A percentile compares a stretch with the other conserved stretches of the same genome.
phyloP scores from a whole-genome alignment of 2,113 vertebrate genomes.

The Pterophyllum scalare region DNA sequence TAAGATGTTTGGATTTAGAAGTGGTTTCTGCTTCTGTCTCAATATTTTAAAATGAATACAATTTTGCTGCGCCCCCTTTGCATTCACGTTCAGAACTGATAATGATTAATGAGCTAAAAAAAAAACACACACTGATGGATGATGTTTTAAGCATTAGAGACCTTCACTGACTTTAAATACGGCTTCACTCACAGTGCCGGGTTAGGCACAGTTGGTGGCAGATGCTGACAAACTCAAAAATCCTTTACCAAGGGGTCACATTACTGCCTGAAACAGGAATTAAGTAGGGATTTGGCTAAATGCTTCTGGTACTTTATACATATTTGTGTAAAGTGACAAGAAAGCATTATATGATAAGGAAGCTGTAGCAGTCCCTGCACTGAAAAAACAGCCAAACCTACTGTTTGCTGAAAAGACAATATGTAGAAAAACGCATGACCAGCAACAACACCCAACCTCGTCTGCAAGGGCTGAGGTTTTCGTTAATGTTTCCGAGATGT shows the following conservation, averaged over 20 bases:
- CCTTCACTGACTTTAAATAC: constrained; percentile 27
- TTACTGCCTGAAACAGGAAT: constrained; percentile 5
- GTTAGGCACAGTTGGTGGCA: constrained; percentile 9
- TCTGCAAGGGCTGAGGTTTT: not conserved
- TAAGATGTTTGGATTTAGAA: constrained; percentile 17
- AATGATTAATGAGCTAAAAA: constrained; percentile 28
- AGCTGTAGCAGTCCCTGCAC: not conserved
- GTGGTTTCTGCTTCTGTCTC: not conserved
- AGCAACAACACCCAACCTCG: not conserved
- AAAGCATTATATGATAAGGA: not conserved
- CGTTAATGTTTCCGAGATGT: not conserved
- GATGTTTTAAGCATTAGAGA: constrained; percentile 29
- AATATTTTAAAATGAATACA: constrained; percentile 3
- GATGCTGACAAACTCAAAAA: constrained; percentile 6
- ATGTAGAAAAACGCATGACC: not conserved
- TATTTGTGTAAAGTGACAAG: not conserved
- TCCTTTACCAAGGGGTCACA: not conserved
- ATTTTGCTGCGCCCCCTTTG: constrained; percentile 4
- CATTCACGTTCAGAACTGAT: constrained; percentile 33
- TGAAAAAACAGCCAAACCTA: not conserved
- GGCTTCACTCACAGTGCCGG: constrained; percentile 24
- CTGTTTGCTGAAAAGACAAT: not conserved
- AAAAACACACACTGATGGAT: constrained; percentile 33
- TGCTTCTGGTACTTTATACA: not conserved
- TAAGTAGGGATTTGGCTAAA: not conserved